A percentile compares a stretch with the other conserved stretches of the same genome.
These are phyloP conservation scores for Vespertilio murinus DNA, from an alignment of 2,797 vertebrate species.

Conservation along the genomic window DNA sequence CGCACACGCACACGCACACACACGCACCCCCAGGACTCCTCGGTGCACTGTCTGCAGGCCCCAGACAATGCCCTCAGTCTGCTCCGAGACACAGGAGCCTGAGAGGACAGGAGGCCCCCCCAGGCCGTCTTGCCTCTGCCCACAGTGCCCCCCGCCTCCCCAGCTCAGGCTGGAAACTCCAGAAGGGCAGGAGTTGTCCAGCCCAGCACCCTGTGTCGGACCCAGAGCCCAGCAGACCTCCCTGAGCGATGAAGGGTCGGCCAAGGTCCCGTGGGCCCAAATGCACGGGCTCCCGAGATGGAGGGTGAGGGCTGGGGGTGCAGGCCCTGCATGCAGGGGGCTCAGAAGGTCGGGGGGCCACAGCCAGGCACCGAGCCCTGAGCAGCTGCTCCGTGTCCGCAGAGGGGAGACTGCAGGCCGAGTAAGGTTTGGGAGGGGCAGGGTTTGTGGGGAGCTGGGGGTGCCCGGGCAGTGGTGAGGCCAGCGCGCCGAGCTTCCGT, in stretches of 20 bases:
- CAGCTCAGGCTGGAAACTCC: background rate
- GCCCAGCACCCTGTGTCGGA: background rate
- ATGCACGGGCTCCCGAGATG: background rate
- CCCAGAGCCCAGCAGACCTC: background rate
- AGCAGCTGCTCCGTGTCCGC: background rate
- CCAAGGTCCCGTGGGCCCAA: background rate
- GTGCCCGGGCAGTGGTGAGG: background rate
- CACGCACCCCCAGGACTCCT: background rate
- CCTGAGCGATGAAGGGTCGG: background rate
- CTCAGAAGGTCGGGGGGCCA: background rate
- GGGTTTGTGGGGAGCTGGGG: background rate
- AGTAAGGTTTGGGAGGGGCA: background rate
- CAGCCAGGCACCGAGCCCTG: background rate
- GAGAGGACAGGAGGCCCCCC: background rate
- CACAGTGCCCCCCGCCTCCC: no score
- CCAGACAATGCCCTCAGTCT: background rate
- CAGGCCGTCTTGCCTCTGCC: background rate
- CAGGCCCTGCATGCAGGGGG: background rate
- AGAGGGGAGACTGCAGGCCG: background rate
- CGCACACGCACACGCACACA: no score
- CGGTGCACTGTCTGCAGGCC: background rate
- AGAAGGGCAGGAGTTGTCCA: background rate
- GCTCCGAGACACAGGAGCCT: background rate
- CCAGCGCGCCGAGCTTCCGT: background rate
- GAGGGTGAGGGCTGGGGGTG: background rate